A percentile compares a stretch with the other conserved stretches of the same genome.
phyloP scores from a whole-genome alignment of 2,888 invertebrate species.

The Scrobipalpa atriplicella region DNA sequence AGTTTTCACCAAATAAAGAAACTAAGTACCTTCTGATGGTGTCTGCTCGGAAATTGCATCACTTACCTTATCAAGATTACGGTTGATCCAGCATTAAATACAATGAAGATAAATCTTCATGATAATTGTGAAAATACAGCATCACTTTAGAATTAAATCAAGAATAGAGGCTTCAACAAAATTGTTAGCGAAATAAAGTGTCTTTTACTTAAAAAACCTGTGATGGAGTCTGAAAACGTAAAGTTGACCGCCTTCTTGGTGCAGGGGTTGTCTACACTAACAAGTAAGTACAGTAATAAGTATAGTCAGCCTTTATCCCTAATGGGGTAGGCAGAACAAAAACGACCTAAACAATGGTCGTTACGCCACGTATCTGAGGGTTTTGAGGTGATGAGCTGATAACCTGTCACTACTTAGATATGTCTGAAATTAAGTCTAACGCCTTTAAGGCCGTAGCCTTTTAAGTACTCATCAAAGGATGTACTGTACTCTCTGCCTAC shows the following conservation, averaged over 20 bases:
- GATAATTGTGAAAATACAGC: slow-evolving; percentile 15
- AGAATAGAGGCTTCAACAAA: neutral
- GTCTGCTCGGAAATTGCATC: slow-evolving; percentile 5
- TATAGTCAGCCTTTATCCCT: too few species aligned
- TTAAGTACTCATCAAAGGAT: too few species aligned
- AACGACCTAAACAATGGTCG: too few species aligned
- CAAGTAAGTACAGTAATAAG: slow-evolving; percentile 62
- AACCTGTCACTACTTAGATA: too few species aligned
- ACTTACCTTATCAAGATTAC: slow-evolving; percentile 17
- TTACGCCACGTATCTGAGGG: too few species aligned
- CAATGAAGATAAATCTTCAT: slow-evolving; percentile 25
- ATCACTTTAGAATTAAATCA: neutral
- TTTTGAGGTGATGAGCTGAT: too few species aligned
- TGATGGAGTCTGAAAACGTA: slow-evolving; percentile 49
- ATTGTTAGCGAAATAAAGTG: slow-evolving; percentile 22
- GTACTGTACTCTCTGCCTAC: too few species aligned
- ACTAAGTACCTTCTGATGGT: slow-evolving; percentile 15
- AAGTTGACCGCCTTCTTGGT: slow-evolving; percentile 52
- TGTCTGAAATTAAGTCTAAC: too few species aligned
- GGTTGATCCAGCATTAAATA: slow-evolving; percentile 9
- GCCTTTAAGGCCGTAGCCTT: too few species aligned
- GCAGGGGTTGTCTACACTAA: slow-evolving; percentile 52
- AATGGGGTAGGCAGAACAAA: too few species aligned
- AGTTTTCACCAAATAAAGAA: neutral
- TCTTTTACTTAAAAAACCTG: slow-evolving; percentile 25